These are phyloP conservation scores for Pyrrhopygopsis socrates DNA, from an alignment of 2,888 invertebrate genomes.

Conservation along the genomic window DNA sequence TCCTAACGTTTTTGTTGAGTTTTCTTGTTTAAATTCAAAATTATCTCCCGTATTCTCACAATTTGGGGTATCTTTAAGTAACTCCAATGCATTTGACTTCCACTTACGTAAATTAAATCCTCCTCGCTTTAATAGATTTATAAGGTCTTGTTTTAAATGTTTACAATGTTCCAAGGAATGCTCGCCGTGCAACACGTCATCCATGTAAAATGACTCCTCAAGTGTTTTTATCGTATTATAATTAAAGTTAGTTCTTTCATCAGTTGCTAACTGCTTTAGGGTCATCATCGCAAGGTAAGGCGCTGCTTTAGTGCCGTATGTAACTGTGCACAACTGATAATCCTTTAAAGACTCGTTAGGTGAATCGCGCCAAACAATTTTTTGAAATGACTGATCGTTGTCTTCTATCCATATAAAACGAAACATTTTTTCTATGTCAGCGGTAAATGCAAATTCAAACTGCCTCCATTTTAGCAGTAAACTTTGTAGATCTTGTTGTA, in stretches of 20 bases:
- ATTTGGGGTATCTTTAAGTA: background rate
- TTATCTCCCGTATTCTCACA: background rate
- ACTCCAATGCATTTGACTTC: constrained; percentile 27
- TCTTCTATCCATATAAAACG: constrained; percentile 59
- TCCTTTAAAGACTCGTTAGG: background rate
- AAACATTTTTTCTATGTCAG: constrained; percentile 81
- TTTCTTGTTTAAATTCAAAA: constrained; percentile 24
- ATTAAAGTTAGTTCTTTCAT: too few relatives aligned
- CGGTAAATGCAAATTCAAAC: constrained; percentile 68
- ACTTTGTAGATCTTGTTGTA: constrained; percentile 65
- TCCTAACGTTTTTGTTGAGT: constrained; percentile 12
- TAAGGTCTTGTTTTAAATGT: background rate
- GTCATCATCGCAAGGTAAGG: too few relatives aligned
- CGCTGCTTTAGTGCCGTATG: too few relatives aligned
- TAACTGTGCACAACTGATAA: constrained; percentile 19
- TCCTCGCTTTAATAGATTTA: background rate
- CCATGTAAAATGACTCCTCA: constrained; percentile 3
- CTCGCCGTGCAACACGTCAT: background rate
- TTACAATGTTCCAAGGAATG: background rate
- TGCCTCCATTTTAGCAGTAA: constrained; percentile 71
- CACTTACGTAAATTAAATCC: constrained; percentile 22
- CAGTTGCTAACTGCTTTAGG: too few relatives aligned
- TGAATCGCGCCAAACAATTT: constrained; percentile 72
- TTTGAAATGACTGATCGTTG: constrained; percentile 68
- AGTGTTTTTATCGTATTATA: too few relatives aligned